phyloP scores from a whole-genome alignment of 2,113 vertebrate species.

The Geococcyx californianus region DNA sequence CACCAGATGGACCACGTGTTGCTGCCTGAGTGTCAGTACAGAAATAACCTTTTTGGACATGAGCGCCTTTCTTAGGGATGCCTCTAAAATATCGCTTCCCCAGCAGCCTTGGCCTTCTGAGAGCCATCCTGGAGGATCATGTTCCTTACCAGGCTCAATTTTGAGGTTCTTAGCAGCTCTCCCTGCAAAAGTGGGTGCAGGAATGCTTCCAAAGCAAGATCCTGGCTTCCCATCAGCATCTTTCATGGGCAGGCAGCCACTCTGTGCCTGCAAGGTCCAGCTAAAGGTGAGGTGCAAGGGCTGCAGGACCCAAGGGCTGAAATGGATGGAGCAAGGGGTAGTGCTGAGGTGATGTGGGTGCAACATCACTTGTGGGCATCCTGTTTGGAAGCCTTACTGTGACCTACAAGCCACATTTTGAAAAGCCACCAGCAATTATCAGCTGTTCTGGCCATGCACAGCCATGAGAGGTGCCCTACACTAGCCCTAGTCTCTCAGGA shows the following conservation, averaged over 20 bases:
- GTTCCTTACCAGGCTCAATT: not conserved
- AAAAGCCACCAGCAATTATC: not conserved
- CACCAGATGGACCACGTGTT: not conserved
- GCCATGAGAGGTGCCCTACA: fast-evolving
- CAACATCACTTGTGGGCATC: not conserved
- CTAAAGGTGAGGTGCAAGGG: not conserved
- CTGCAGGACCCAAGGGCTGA: not conserved
- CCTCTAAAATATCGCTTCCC: not conserved
- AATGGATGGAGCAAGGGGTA: fast-evolving
- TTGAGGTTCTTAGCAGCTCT: not conserved
- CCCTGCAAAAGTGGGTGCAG: not conserved
- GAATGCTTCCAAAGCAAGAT: not conserved
- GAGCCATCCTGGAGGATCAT: slow-evolving; percentile 8
- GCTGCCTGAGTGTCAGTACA: slow-evolving; percentile 1
- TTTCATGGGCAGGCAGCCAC: not conserved
- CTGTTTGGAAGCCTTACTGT: not conserved
- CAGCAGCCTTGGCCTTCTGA: not conserved
- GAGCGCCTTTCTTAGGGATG: not conserved
- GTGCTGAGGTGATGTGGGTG: not conserved
- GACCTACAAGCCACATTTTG: not conserved
- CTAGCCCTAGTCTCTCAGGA: not conserved
- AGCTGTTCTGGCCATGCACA: not conserved
- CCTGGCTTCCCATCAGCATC: not conserved
- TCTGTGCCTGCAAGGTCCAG: slow-evolving; percentile 44
- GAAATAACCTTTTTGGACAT: not conserved